These are phyloP conservation scores for Crocidura indochinensis DNA, from an alignment of 2,797 vertebrate genomes.

Conservation along the genomic window DNA sequence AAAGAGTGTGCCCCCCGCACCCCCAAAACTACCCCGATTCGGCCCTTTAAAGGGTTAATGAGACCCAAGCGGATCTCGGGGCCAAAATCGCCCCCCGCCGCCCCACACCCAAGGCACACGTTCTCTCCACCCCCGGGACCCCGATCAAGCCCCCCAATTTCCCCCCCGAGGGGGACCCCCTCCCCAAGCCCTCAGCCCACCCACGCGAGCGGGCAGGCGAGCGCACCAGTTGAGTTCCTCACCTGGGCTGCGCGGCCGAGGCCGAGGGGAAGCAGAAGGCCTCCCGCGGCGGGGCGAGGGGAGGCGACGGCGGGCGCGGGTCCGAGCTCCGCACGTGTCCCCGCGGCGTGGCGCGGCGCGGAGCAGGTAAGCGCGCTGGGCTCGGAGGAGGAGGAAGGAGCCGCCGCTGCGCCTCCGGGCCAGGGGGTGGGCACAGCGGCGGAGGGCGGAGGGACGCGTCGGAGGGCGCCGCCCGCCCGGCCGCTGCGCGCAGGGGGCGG, in stretches of 20 bases:
- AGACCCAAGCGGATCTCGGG: not conserved
- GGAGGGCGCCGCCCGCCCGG: slow-evolving; percentile 78
- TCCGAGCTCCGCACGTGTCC: slow-evolving; percentile 75
- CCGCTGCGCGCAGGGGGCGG: slow-evolving; percentile 39
- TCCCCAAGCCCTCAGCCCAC: slow-evolving; percentile 54
- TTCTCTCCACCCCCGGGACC: not conserved
- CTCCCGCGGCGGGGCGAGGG: not conserved
- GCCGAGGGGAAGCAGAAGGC: not conserved
- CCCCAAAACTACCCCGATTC: not conserved
- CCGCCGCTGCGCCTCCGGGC: slow-evolving; percentile 16
- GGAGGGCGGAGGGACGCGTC: slow-evolving; percentile 75
- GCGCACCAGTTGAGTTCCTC: not conserved
- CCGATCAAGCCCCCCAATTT: not conserved
- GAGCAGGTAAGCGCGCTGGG: slow-evolving; percentile 77
- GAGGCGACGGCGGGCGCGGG: slow-evolving; percentile 35
- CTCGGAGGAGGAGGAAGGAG: slow-evolving; percentile 66
- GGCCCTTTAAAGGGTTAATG: slow-evolving; percentile 80
- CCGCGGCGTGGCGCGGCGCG: slow-evolving; percentile 31
- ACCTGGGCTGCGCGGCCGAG: slow-evolving; percentile 72
- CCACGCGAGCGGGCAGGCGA: not conserved
- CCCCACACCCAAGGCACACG: not conserved
- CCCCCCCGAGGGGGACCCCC: not conserved
- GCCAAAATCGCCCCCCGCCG: not conserved
- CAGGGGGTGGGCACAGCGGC: slow-evolving; percentile 81
- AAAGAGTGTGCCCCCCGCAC: too few relatives aligned